Evolutionary conservation across 2,888 invertebrate genomes (phyloP).

Genomic region (Nephrotoma appendiculata): DNA sequence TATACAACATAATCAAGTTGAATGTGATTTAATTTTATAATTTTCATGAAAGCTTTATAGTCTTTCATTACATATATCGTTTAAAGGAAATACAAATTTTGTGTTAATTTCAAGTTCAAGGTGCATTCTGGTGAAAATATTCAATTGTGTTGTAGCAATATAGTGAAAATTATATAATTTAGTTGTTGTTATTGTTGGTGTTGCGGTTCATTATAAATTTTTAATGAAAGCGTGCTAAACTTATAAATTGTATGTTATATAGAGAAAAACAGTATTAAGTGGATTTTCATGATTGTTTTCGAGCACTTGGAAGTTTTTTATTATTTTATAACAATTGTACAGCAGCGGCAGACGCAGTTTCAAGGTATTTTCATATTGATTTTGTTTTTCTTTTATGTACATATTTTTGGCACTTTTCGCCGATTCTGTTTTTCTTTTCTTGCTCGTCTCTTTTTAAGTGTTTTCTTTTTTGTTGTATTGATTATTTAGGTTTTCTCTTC

Average conservation of each 20-base stretch:
- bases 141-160: neutral
- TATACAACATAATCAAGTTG: too few species aligned
- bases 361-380: neutral
- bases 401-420: neutral
- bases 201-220: too few species aligned
- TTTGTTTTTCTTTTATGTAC: neutral
- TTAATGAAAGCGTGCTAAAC: neutral
- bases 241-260: neutral
- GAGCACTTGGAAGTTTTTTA: neutral
- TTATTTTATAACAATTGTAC: neutral
- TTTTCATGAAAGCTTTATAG: too few species aligned
- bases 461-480: neutral
- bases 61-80: too few species aligned
- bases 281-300: neutral
- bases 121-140: neutral
- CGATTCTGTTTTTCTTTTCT: neutral
- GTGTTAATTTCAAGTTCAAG: neutral
- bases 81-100: neutral
- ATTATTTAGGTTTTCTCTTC: neutral
- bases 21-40: too few species aligned
- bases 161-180: neutral
- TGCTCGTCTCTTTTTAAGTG: neutral
- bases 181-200: neutral
- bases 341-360: neutral
- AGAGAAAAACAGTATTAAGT: neutral